Evolutionary conservation across 2,797 vertebrate species (phyloP), one percentile per base, ranked within the genome.

Genomic region (Orestias chungarensis): DNA sequence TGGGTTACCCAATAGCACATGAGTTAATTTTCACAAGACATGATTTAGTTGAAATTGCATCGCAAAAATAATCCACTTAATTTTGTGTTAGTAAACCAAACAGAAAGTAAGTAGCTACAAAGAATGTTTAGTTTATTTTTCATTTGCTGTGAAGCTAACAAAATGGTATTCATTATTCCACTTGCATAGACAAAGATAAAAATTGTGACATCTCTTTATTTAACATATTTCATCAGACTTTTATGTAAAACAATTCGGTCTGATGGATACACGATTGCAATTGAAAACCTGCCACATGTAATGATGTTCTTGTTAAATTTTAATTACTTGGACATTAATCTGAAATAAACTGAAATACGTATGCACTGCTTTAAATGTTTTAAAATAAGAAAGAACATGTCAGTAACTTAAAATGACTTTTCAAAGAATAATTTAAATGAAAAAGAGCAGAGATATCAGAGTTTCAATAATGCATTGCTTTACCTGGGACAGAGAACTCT

Each of bases 401-500:
- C n/a, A n/a, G n/a, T n/a, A 33, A 66, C 11, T n/a, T 14, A 66
- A 47, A 17, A 33, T 14, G 3, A 4, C 20, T 12, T 66, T 49
- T 49, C 3, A 35, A 33, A 66, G 29, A 49, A 35, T 5, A 66
- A 11, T 20, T 46, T 46, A 43, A 31, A 46, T 66, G 27, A 49
- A 35, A 35, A 49, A 49, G 11, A 49, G 1, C 10, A 25, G 23
- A 20, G 25, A 23, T 43, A 20, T 66, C 20, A 33, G 27, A 42
- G 15, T 46, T 27, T 12, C 17, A 49, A 27, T 33, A 9, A 49
- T 23, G 4, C 2, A 44, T 50, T 5, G 20, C 35, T 29, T 17
- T 87, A 99, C 98, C 98, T 94, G 98, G 97, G 61, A 92, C 86
- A 0, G 97, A 96, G 1, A 97, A 97, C 89, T 99, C 98, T 11